These are phyloP conservation scores for Talpa occidentalis DNA, from an alignment of 2,113 vertebrate genomes.

Conservation along the genomic window DNA sequence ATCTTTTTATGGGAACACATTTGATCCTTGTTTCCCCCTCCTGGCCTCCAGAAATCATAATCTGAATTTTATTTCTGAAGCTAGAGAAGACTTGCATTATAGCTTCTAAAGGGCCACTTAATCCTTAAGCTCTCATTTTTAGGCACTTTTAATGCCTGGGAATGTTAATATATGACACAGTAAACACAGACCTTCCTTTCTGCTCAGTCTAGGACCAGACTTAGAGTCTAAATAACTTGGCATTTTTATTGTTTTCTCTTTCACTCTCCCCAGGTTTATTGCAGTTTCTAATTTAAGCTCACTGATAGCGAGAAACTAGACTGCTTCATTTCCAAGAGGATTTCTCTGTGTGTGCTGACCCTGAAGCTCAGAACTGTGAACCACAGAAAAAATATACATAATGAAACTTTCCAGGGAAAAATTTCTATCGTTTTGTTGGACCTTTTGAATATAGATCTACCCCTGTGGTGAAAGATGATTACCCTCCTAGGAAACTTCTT, in stretches of 20 bases:
- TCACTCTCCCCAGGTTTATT: slow-evolving; percentile 55
- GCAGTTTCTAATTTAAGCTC: slow-evolving; percentile 71
- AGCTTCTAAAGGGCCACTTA: not conserved
- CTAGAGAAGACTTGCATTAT: not conserved
- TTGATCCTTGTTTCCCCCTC: not conserved
- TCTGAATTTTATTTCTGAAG: slow-evolving; percentile 64
- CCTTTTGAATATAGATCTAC: slow-evolving; percentile 57
- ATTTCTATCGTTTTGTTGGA: slow-evolving; percentile 54
- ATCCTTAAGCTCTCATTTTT: slow-evolving; percentile 25
- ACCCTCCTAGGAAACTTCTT: slow-evolving; percentile 38
- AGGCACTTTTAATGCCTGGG: slow-evolving; percentile 35
- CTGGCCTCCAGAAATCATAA: not conserved
- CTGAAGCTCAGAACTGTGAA: slow-evolving; percentile 56
- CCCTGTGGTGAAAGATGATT: slow-evolving; percentile 61
- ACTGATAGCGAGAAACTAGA: slow-evolving; percentile 27
- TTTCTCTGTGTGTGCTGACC: slow-evolving; percentile 55
- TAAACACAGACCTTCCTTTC: not conserved
- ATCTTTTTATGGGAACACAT: not conserved
- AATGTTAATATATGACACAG: slow-evolving; percentile 10
- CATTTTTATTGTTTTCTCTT: slow-evolving; percentile 69
- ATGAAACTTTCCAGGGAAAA: slow-evolving; percentile 57
- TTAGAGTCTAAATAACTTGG: slow-evolving; percentile 13
- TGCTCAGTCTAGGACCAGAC: not conserved
- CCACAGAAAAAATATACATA: slow-evolving; percentile 51
- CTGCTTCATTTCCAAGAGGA: slow-evolving; percentile 54